Percentiles rank a stretch among this genome's conserved stretches.
These are phyloP conservation scores for Ophion ellenae DNA, from an alignment of 2,888 invertebrate species.

Conservation along the genomic window DNA sequence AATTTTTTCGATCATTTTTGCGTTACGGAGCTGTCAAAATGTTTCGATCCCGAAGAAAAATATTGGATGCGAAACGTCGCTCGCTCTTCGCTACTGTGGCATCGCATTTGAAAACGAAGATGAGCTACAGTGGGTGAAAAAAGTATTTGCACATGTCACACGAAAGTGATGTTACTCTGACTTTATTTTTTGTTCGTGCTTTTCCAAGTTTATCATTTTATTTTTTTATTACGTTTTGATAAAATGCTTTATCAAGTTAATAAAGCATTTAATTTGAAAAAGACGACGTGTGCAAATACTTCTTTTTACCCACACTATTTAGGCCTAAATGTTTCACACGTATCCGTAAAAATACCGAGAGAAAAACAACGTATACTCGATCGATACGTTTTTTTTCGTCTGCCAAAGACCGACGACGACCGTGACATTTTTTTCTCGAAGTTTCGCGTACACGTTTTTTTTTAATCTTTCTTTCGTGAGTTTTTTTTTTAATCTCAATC, in stretches of 20 bases:
- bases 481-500: neutral
- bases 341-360: neutral
- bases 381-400: neutral
- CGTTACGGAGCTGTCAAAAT: neutral
- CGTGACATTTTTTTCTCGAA: neutral
- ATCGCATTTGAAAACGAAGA: neutral
- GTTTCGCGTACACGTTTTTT: neutral
- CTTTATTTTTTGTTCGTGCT: too few relatives aligned
- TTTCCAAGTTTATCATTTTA: too few relatives aligned
- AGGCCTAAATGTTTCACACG: too few relatives aligned
- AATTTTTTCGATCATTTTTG: slow-evolving; percentile 14
- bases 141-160: neutral
- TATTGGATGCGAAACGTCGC: neutral
- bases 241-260: too few relatives aligned
- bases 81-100: neutral
- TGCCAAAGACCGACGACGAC: neutral
- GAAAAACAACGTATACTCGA: neutral
- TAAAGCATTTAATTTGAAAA: too few relatives aligned
- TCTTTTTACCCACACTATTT: too few relatives aligned
- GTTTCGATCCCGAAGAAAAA: slow-evolving; percentile 9
- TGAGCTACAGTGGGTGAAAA: neutral
- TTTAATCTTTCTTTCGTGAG: neutral
- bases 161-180: too few relatives aligned
- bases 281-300: too few relatives aligned
- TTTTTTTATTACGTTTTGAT: too few relatives aligned